A percentile compares a stretch with the other conserved stretches of the same genome.
These are phyloP conservation scores for Gambusia yucatana DNA, from an alignment of 2,797 vertebrate genomes.

Conservation along the genomic window DNA sequence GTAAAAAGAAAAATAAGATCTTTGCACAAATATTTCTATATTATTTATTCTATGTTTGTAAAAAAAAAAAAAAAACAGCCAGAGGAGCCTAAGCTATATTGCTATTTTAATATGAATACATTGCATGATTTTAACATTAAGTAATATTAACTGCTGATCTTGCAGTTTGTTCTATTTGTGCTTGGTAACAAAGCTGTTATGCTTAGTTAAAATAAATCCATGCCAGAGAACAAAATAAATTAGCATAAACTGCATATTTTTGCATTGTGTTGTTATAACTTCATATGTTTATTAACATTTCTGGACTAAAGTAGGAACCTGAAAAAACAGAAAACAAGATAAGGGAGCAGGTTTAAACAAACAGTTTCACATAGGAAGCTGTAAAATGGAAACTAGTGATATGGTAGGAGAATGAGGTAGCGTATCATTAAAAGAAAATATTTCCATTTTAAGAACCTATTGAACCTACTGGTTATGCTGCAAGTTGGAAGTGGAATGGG, in stretches of 20 bases:
- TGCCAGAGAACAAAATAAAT: conserved; percentile 19
- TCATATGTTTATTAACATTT: conserved; percentile 31
- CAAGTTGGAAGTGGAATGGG: neutral
- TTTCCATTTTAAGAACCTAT: conserved; percentile 35
- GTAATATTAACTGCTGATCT: neutral
- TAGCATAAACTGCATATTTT: neutral
- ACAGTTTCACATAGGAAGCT: conserved; percentile 31
- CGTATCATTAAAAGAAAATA: conserved; percentile 41
- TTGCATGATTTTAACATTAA: neutral
- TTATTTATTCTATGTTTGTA: neutral
- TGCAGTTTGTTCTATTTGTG: neutral
- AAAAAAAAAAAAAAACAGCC: neutral
- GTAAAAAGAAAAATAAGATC: neutral
- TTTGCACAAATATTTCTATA: neutral
- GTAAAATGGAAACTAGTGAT: conserved; percentile 39
- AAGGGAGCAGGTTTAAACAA: conserved; percentile 43
- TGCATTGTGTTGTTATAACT: conserved; percentile 25
- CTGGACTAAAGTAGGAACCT: conserved; percentile 55
- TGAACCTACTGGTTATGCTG: neutral
- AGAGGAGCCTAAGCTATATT: neutral
- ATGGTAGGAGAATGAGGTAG: conserved; percentile 21
- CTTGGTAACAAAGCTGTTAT: neutral
- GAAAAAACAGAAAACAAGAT: conserved; percentile 68
- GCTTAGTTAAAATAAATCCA: neutral
- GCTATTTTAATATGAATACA: neutral